Evolutionary conservation across 2,888 invertebrate genomes (phyloP).

Genomic region (Petrophora chlorosata): DNA sequence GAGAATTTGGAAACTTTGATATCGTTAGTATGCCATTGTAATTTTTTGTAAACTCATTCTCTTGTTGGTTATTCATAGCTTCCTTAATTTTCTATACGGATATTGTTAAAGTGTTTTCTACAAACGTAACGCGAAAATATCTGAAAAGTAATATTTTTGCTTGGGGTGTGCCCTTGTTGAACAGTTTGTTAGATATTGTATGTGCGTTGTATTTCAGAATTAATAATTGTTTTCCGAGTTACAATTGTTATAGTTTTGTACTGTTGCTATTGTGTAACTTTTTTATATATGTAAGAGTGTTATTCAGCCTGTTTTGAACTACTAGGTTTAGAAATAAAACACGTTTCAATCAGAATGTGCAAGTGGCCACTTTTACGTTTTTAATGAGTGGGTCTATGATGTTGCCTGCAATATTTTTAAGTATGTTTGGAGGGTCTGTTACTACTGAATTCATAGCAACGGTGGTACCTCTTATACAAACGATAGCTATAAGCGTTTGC

Average conservation of each 20-base stretch:
- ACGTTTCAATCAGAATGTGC: constrained; percentile 2
- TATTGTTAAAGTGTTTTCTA: constrained; percentile 19
- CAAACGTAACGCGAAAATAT: constrained; percentile 4
- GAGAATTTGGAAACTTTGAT: no score
- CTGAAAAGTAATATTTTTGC: constrained; percentile 13
- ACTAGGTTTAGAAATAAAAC: background rate
- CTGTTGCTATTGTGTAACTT: constrained; percentile 6
- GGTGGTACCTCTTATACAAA: constrained; percentile 8
- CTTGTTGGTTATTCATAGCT: constrained; percentile 19
- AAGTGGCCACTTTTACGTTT: constrained; percentile 18
- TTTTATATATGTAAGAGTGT: constrained; percentile 12
- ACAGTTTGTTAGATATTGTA: background rate
- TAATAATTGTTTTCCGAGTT: no score
- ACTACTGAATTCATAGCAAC: background rate
- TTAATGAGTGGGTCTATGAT: constrained; percentile 21
- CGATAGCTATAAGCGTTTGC: constrained; percentile 4
- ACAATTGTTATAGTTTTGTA: background rate
- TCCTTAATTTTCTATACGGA: constrained; percentile 15
- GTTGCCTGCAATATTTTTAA: constrained; percentile 5
- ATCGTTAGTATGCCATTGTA: background rate
- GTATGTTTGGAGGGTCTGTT: background rate
- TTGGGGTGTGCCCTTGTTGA: constrained; percentile 9
- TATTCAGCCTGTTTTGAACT: constrained; percentile 4
- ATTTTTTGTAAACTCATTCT: constrained; percentile 9
- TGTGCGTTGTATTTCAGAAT: no score